phyloP scores from a whole-genome alignment of 2,113 vertebrate species.

The Felis chaus region DNA sequence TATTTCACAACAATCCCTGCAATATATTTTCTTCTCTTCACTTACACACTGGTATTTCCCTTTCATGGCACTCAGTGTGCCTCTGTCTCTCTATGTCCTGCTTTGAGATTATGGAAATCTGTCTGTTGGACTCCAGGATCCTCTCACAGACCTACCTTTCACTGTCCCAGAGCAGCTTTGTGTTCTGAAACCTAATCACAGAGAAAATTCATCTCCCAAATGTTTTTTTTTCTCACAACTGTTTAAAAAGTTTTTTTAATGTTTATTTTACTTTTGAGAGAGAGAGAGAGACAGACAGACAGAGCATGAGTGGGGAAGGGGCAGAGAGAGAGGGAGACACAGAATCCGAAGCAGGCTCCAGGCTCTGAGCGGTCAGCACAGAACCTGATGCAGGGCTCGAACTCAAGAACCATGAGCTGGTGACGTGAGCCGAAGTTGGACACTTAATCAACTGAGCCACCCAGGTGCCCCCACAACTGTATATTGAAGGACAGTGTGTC shows the following conservation, averaged over 20 bases:
- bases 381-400: too few relatives aligned
- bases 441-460: too few relatives aligned
- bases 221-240: neutral
- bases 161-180: neutral
- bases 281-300: too few relatives aligned
- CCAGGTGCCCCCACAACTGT: neutral
- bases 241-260: too few relatives aligned
- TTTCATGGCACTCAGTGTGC: neutral
- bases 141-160: neutral
- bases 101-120: neutral
- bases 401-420: too few relatives aligned
- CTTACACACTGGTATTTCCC: neutral
- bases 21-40: slow-evolving; percentile 3
- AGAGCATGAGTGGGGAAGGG: too few relatives aligned
- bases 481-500: neutral
- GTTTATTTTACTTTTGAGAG: too few relatives aligned
- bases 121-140: neutral
- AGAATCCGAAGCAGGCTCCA: too few relatives aligned
- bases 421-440: too few relatives aligned
- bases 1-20: neutral
- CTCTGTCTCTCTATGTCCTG: neutral
- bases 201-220: neutral
- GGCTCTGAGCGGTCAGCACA: too few relatives aligned
- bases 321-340: too few relatives aligned
- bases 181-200: slow-evolving; percentile 59